Conservation (phyloP, 2,113 vertebrate genomes). For the Ramphastos sulfuratus region DNA sequence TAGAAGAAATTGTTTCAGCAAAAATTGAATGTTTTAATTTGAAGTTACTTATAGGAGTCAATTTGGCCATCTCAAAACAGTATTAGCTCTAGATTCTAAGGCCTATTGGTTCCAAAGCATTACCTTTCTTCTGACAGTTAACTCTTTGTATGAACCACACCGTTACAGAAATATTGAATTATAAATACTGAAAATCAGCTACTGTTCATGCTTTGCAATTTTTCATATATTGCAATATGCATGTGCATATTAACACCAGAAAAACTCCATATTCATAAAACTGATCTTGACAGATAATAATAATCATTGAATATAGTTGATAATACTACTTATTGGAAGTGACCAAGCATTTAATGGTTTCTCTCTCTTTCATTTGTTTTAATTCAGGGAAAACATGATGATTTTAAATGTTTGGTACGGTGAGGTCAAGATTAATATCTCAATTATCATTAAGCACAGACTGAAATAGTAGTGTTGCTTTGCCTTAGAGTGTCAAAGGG, state of each 20-base stretch:
- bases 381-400: conserved; percentile 54
- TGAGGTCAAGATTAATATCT: conserved; percentile 69
- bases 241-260: conserved; percentile 14
- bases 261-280: conserved; percentile 13
- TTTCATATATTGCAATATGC: conserved; percentile 22
- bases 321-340: conserved; percentile 62
- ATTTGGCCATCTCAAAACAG: neutral
- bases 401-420: conserved; percentile 51
- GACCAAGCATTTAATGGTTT: conserved; percentile 66
- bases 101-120: conserved; percentile 5
- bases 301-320: conserved; percentile 60
- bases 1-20: neutral
- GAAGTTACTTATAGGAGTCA: neutral
- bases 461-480: conserved; percentile 61
- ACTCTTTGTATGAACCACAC: neutral
- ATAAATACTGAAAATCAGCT: conserved; percentile 50
- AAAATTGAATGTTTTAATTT: neutral
- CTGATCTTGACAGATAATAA: conserved; percentile 59
- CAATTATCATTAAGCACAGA: conserved; percentile 70
- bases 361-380: conserved; percentile 48
- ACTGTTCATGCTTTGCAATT: conserved; percentile 13
- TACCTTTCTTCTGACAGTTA: neutral
- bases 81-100: neutral
- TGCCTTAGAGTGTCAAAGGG: conserved; percentile 23
- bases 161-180: conserved; percentile 15